phyloP scores from a whole-genome alignment of 2,113 vertebrate species.

The Pampusana beccarii region DNA sequence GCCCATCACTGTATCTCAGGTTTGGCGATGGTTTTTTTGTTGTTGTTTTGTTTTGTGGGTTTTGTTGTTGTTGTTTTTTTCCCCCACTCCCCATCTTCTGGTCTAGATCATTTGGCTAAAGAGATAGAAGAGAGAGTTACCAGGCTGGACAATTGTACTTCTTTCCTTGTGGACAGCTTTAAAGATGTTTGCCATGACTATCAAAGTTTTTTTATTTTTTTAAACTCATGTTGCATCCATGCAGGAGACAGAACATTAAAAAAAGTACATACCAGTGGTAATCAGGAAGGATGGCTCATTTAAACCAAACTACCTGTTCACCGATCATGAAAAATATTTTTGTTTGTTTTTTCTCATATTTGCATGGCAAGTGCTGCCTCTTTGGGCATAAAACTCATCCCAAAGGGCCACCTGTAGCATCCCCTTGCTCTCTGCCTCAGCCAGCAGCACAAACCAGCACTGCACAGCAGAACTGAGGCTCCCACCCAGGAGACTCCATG shows the following conservation, averaged over 20 bases:
- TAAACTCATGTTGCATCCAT: not conserved
- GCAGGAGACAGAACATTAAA: not conserved
- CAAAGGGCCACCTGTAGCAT: not conserved
- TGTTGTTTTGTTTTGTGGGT: not conserved
- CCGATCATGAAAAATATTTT: not conserved
- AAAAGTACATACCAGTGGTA: not conserved
- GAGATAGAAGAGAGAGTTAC: not conserved
- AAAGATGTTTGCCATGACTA: not conserved
- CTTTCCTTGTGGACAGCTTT: not conserved
- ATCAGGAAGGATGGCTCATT: not conserved
- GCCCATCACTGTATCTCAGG: not conserved
- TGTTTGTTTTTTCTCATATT: not conserved
- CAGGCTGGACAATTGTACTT: not conserved
- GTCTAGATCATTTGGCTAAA: not conserved
- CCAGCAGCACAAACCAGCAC: not conserved
- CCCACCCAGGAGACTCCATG: not conserved
- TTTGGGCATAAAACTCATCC: not conserved
- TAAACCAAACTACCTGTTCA: not conserved
- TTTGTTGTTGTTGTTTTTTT: not conserved
- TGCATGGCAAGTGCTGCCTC: not conserved
- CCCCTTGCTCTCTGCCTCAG: not conserved
- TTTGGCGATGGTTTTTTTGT: not conserved
- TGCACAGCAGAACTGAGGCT: not conserved
- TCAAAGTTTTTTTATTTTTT: not conserved
- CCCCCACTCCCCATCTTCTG: not conserved